Base-by-base conservation (phyloP, 1,140 invertebrate species). In the Solen grandis region DNA sequence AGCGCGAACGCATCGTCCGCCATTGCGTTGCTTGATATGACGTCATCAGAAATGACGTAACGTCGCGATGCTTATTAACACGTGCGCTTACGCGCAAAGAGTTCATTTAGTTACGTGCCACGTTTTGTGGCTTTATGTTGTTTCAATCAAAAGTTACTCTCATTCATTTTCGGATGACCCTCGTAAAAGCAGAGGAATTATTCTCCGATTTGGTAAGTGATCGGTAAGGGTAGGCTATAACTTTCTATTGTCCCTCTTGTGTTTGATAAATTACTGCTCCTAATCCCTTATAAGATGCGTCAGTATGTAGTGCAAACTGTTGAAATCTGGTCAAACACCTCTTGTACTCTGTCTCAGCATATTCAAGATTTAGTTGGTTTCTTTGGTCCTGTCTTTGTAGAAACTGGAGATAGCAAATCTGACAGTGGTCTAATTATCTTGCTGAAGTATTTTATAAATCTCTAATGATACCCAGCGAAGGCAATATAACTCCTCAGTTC, bases 251-350 rank as follows among this genome's bases (percentile, higher is more conserved):
- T 19, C 46, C 22, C 16, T 22, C 63, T 68, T 41, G 63, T 5
- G 3, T 41, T 41, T 68, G 63, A 46, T 68, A 68, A 14, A 68
- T 13, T 4, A 68, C 31, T 38, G 63, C 63, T 41, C 63, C 63
- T 22, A 68, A 27, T 5, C 4, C 36, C 29, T 68, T 36, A 27
- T 14, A 14, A 8, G 57, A 59, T 22, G 57, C 33, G 22, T 68
- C 63, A 5, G 33, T 68, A 36, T 68, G 63, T 5, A 68, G 35
- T 25, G 38, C 63, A 41, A 68, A 68, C 2, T 33, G 63, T 68
- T 4, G 22, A n/a, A 2, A 66, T 16, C 62, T 36, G 1, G 16
- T 66, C 25, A 1, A 4, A 66, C 13, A 25, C 33, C 1, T 13
- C 25, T 36, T 66, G 1, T 33, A 35, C 2, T 27, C 16, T 66